Evolutionary conservation across 2,113 vertebrate genomes (phyloP), one percentile per base, ranked within the genome.

Genomic region (Taxidea taxus): DNA sequence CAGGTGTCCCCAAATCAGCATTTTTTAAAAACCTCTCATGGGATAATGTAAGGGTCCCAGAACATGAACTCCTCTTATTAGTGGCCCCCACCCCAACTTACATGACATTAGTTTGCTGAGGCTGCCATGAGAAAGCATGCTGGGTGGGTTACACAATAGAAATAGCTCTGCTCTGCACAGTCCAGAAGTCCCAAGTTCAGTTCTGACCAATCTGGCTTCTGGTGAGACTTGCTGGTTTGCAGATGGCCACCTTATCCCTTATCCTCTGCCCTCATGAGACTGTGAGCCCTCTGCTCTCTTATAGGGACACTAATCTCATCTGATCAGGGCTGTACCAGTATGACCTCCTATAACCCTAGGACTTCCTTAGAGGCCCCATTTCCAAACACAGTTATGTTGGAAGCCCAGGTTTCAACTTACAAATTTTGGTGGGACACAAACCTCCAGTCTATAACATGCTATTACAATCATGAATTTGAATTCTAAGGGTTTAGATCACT

Each of bases 91-190:
- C 18, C 23, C 31, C 34, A 42, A 14, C 23, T 49, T 62, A 62
- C 0, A 4, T 62, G 42, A 9, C 29, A 0, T 47, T 44, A n/a
- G 21, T 18, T 42, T 47, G 72, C 42, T 78, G 2, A 18, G 56
- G 31, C 31, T 49, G 14, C 56, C 6, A 3, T 49, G 18, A 58
- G 31, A 62, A 72, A 87, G n/a, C 15, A 8, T 11, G 3, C 7
- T 72, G 10, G 23, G 42, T 29, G 31, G 21, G 39, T 78, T 37
- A 62, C 16, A 62, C 42, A 27, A 49, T 14, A 62, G 60, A 49
- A 31, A 34, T 74, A 29, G 14, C 14, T 64, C 31, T 34, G 29
- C 11, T 49, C 60, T 56, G n/a, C 34, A 37, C 6, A 4, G 56
- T 62, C 72, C 49, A 25, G 70, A 75, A 39, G 20, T 39, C 34